A percentile compares a stretch with the other conserved stretches of the same genome.
Evolutionary conservation across 1,140 invertebrate genomes (phyloP).

Genomic region (Dinoponera quadriceps): DNA sequence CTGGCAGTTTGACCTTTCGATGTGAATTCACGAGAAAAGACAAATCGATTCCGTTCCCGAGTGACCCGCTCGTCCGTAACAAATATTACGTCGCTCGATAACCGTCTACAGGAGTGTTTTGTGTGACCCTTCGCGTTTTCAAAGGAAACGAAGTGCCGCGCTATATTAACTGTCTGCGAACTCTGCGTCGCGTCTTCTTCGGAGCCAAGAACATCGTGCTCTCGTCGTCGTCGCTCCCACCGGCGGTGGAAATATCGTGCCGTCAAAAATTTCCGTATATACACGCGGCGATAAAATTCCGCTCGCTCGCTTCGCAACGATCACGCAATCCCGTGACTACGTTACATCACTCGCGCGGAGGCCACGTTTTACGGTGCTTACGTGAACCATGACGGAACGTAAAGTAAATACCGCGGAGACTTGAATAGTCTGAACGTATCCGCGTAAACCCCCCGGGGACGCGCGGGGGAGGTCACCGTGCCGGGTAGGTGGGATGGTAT

Average conservation of each 20-base stretch:
- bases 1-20: constrained; percentile 49
- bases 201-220: background rate
- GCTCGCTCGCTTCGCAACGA: background rate
- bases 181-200: no score
- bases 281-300: background rate
- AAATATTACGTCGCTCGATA: constrained; percentile 63
- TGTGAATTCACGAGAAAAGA: constrained; percentile 70
- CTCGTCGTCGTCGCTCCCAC: background rate
- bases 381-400: constrained; percentile 46
- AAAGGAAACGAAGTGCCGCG: background rate
- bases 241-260: background rate
- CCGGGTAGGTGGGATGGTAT: constrained; percentile 19
- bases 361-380: constrained; percentile 40
- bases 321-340: background rate
- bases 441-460: constrained; percentile 33
- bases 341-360: background rate
- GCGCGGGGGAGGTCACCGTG: constrained; percentile 17
- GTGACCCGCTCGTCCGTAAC: constrained; percentile 63
- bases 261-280: constrained; percentile 5
- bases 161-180: constrained; percentile 33
- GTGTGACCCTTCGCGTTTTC: background rate
- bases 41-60: constrained; percentile 68
- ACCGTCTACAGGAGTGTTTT: constrained; percentile 33
- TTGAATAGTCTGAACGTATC: constrained; percentile 50
- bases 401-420: constrained; percentile 64